Evolutionary conservation across 2,888 invertebrate genomes (phyloP).

Genomic region (Lasius platythorax): DNA sequence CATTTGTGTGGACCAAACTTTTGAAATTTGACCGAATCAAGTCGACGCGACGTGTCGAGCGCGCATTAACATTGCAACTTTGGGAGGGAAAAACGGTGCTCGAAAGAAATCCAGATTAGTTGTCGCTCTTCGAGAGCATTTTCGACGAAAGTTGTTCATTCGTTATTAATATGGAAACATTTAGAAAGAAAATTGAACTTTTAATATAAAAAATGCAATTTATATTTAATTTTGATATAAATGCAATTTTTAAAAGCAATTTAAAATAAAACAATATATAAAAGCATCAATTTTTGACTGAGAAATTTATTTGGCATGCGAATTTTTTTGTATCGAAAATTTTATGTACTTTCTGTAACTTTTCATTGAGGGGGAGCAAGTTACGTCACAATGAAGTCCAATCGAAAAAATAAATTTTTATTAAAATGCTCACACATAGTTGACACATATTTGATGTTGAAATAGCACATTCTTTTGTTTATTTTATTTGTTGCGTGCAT

Average conservation of each 20-base stretch:
- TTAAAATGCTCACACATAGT: constrained; percentile 22
- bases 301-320: constrained; percentile 7
- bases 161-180: constrained; percentile 15
- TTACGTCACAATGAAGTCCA: constrained; percentile 13
- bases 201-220: neutral
- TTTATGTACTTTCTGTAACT: neutral
- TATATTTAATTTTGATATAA: constrained; percentile 25
- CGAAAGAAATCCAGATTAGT: constrained; percentile 39
- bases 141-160: constrained; percentile 3
- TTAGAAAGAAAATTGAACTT: constrained; percentile 8
- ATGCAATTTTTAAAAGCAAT: neutral
- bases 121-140: constrained; percentile 6
- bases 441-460: constrained; percentile 8
- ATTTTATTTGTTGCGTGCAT: neutral
- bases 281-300: neutral
- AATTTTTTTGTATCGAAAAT: constrained; percentile 1
- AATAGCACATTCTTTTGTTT: neutral
- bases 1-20: constrained; percentile 48
- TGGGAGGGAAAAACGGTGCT: constrained; percentile 25
- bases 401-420: constrained; percentile 15
- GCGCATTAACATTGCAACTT: constrained; percentile 43
- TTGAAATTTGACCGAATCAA: constrained; percentile 46
- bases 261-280: constrained; percentile 8
- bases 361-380: neutral
- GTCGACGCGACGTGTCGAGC: constrained; percentile 15